Percentiles rank a stretch among this genome's conserved stretches.
These are phyloP conservation scores for Paragorgia papillata DNA, from an alignment of 92 coral and sea anemone species.

Conservation along the genomic window DNA sequence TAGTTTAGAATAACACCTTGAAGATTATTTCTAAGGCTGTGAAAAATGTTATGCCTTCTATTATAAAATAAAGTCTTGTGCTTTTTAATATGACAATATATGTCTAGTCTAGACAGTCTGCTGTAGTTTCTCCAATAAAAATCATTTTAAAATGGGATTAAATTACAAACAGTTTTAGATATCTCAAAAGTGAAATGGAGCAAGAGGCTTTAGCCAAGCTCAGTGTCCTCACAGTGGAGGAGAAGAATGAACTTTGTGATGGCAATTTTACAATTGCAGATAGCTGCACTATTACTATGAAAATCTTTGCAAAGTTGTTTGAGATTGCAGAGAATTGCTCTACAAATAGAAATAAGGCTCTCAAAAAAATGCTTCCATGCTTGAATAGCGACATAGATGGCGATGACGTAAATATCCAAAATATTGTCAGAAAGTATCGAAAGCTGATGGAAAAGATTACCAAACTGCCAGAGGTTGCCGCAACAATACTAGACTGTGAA, in stretches of 20 bases:
- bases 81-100: not conserved
- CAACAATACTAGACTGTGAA: too few relatives aligned
- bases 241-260: conserved; percentile 7
- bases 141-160: conserved; percentile 5
- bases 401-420: too few relatives aligned
- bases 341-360: too few relatives aligned
- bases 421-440: too few relatives aligned
- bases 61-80: not conserved
- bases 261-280: conserved; percentile 1
- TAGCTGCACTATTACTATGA: conserved; percentile 3
- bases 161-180: too few relatives aligned
- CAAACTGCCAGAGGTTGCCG: too few relatives aligned
- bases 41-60: not conserved
- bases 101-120: not conserved
- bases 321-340: conserved; percentile 13
- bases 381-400: too few relatives aligned
- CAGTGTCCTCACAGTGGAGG: conserved; percentile 1
- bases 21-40: too few relatives aligned
- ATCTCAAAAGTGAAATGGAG: not conserved
- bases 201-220: conserved; percentile 4
- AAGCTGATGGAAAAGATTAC: too few relatives aligned
- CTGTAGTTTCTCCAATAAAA: not conserved
- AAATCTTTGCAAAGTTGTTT: not conserved
- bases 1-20: too few relatives aligned
- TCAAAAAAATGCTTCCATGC: too few relatives aligned